A percentile compares a stretch with the other conserved stretches of the same genome.
Conservation (phyloP, 1,140 invertebrate species). For the Drosophila orosa region DNA sequence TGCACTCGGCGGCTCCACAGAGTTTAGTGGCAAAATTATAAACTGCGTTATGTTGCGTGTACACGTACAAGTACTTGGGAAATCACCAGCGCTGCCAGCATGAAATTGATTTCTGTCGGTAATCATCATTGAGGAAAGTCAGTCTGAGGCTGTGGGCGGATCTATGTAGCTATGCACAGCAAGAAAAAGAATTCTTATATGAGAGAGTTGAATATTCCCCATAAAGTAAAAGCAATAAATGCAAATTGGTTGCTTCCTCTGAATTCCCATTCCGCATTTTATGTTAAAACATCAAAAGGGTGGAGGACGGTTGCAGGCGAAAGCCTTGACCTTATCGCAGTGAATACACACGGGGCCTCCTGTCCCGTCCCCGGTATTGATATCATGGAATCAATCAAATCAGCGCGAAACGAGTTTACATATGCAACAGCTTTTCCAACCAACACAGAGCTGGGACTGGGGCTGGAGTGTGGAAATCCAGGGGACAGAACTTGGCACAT, state of each 20-base stretch:
- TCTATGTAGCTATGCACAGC: constrained; percentile 3
- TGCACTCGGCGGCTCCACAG: constrained; percentile 18
- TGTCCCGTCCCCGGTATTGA: constrained; percentile 20
- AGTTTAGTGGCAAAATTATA: constrained; percentile 45
- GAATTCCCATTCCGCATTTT: constrained; percentile 12
- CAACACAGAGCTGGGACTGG: not conserved
- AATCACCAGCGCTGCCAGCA: constrained; percentile 17
- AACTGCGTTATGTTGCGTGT: constrained; percentile 48
- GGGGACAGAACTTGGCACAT: constrained; percentile 17
- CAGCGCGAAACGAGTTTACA: constrained; percentile 43
- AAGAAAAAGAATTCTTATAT: not conserved
- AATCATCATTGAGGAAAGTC: constrained; percentile 32
- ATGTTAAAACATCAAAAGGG: not conserved
- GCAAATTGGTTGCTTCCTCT: not conserved
- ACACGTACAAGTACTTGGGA: constrained; percentile 9
- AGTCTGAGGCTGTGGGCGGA: constrained; percentile 16
- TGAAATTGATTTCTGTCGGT: constrained; percentile 39
- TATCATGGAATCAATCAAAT: constrained; percentile 72
- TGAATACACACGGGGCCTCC: constrained; percentile 17
- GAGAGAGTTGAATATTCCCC: not conserved
- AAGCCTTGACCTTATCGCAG: constrained; percentile 60
- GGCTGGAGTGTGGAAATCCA: not conserved
- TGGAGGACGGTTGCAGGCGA: not conserved
- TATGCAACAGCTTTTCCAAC: constrained; percentile 40
- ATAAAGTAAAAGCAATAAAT: constrained; percentile 7